Percentiles rank a stretch among this genome's conserved stretches.
These are phyloP conservation scores for Dysidea cf. avara DNA, from an alignment of 37 sponge, comb jelly and placozoan species.

Conservation along the genomic window DNA sequence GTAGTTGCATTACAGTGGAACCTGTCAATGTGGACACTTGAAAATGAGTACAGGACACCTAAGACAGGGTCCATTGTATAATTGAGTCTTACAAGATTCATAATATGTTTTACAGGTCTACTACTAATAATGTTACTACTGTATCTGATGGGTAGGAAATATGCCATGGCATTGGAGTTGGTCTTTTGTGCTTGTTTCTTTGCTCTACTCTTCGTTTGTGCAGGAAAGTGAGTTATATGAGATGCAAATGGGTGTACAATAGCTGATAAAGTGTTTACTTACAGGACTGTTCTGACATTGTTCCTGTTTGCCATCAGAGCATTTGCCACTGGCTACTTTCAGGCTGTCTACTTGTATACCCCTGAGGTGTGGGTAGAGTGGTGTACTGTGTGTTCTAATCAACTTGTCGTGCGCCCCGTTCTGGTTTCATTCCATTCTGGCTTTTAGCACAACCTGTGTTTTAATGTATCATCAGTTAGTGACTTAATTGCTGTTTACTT, in stretches of 20 bases:
- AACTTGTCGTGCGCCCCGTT: too few relatives aligned
- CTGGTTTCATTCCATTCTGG: too few relatives aligned
- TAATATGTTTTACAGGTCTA: slow-evolving; percentile 58
- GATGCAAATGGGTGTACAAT: not conserved
- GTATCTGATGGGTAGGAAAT: slow-evolving; percentile 74
- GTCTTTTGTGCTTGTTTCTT: slow-evolving; percentile 39
- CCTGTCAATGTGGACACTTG: too few relatives aligned
- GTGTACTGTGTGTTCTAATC: too few relatives aligned
- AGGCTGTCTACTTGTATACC: slow-evolving; percentile 82
- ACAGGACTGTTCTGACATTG: slow-evolving; percentile 39
- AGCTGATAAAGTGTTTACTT: slow-evolving; percentile 1
- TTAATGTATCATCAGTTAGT: too few relatives aligned
- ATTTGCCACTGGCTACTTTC: slow-evolving; percentile 71
- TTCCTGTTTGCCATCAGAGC: slow-evolving; percentile 70
- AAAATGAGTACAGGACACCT: too few relatives aligned
- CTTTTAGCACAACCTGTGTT: too few relatives aligned
- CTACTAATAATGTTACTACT: slow-evolving; percentile 61
- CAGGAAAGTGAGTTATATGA: slow-evolving; percentile 15
- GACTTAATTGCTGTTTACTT: too few relatives aligned
- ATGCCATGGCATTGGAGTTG: slow-evolving; percentile 73
- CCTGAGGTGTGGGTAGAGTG: slow-evolving; percentile 84
- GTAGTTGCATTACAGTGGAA: too few relatives aligned
- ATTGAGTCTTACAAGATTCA: too few relatives aligned
- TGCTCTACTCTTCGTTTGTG: slow-evolving; percentile 69
- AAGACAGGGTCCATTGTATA: too few relatives aligned